Evolutionary conservation across 2,888 invertebrate genomes (phyloP).

Genomic region (Panzeria rudis): DNA sequence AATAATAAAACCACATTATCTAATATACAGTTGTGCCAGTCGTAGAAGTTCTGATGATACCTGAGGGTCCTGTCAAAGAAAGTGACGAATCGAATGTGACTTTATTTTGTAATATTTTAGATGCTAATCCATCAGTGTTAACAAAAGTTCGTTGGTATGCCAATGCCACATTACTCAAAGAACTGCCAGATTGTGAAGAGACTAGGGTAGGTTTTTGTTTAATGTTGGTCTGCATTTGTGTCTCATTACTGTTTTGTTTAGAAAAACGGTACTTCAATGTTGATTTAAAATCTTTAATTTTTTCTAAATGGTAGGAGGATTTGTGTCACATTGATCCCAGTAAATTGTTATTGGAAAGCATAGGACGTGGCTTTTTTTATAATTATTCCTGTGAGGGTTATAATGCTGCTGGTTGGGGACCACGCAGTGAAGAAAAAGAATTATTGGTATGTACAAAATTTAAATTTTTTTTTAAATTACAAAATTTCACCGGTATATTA

Average conservation of each 20-base stretch:
- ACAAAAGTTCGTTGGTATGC: constrained; percentile 94
- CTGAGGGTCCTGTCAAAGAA: constrained; percentile 90
- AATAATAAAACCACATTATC: neutral
- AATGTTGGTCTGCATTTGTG: constrained; percentile 5
- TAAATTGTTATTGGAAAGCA: constrained; percentile 91
- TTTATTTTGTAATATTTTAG: constrained; percentile 90
- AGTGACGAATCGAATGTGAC: constrained; percentile 92
- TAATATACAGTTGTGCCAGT: constrained; percentile 87
- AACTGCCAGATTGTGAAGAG: constrained; percentile 90
- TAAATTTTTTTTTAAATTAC: neutral
- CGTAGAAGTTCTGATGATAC: constrained; percentile 91
- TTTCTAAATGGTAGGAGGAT: constrained; percentile 83
- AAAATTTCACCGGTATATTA: neutral
- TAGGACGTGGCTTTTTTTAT: constrained; percentile 95
- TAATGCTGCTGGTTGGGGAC: constrained; percentile 95
- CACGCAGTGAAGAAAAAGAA: constrained; percentile 90
- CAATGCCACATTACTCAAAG: constrained; percentile 92
- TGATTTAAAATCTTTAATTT: neutral
- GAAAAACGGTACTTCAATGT: neutral
- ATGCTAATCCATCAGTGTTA: constrained; percentile 90
- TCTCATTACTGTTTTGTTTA: neutral
- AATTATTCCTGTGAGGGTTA: constrained; percentile 97
- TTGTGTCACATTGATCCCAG: constrained; percentile 95
- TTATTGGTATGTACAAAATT: constrained; percentile 86
- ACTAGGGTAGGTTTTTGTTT: constrained; percentile 76